Base-by-base conservation (phyloP, 2,888 invertebrate genomes). In the Tridacna crocea region DNA sequence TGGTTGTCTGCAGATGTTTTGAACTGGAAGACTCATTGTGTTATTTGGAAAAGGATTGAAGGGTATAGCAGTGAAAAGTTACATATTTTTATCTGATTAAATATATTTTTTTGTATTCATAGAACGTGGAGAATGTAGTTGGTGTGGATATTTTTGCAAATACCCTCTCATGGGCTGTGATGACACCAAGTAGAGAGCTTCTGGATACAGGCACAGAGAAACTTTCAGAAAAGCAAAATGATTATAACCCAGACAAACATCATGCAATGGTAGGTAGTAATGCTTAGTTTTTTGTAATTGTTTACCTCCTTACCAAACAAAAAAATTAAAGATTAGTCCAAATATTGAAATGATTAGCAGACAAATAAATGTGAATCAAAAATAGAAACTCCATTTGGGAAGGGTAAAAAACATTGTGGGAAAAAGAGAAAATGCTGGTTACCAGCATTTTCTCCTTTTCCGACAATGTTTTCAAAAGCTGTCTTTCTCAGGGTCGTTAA, bases 181-280 rank as follows among this genome's bases (percentile, higher is more conserved):
- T 61, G 61, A 24, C 60, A n/a, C 24, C 12, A 47, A 47, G 61
- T 19, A 19, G 60, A 22, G n/a, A 27, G 17, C 15, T 74, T 46
- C 47, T 74, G n/a, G 47, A 61, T 61, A 46, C 46, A 3, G 74
- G 74, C 11, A 48, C 22, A 10, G 24, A 48, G 51, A 0, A 10
- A 26, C 51, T 70, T 13, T n/a, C 26, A 47, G 51, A 70, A n/a
- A 51, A 48, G 24, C 70, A 70, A 51, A 51, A 51, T 70, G 26
- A 47, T 6, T 70, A 70, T 24, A 22, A 51, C 51, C 48, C 70
- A 70, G 26, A 15, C 11, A 47, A 70, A 70, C 70, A 70, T 70
- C 70, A 70, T 51, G 51, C 48, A 70, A 70, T 70, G 70, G 70
- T 70, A 70, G 13, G 70, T 47, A 47, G 48, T 55, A 6, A 55